Base-by-base conservation (phyloP, 37 sponge, comb jelly and placozoan genomes). In the Ianthella basta region DNA sequence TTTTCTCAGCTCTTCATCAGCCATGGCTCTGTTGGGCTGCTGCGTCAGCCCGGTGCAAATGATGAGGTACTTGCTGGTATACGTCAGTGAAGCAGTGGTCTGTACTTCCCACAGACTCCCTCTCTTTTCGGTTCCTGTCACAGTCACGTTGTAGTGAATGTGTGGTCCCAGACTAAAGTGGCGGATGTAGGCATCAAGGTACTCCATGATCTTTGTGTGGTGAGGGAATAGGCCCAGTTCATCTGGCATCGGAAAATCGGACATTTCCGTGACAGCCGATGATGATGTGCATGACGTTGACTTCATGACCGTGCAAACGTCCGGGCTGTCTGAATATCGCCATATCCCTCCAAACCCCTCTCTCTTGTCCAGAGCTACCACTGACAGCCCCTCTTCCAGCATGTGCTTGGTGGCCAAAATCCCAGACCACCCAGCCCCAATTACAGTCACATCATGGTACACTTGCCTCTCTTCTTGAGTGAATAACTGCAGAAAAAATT, bases 241-340 rank as follows among this genome's bases (percentile, higher is more conserved):
- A n/a, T 90, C 86, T 4, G 98, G 90, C 90, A 98, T 93, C 4
- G 98, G 98, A 36, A 89, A 98, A 60, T 98, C 98, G 37, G 96
- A 94, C 89, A 94, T 91, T 37, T 94, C 95, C 0, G 89, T 95
- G 65, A 95, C 91, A 25, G 90, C 80, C 0, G 90, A 85, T 0
- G 92, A 95, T 6, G 92, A 91, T 23, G 92, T 87, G 55, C 82
- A 82, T 13, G 44, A 59, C 0, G 92, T 91, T 1, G 90, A 87
- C 61, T 88, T 88, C 95, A 94, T 94, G 38, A 94, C 95, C 20
- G 92, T 95, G 61, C 60, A 37, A 19, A 85, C 86, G 57, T 50
- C 82, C 19, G 95, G 90, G 57, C 91, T 90, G 21, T 91, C 92
- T 8, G 89, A 84, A 63, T 90, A 98, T 32, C 79, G 64, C 98